Conservation (phyloP, 2,113 vertebrate species). For the Danionella cerebrum region DNA sequence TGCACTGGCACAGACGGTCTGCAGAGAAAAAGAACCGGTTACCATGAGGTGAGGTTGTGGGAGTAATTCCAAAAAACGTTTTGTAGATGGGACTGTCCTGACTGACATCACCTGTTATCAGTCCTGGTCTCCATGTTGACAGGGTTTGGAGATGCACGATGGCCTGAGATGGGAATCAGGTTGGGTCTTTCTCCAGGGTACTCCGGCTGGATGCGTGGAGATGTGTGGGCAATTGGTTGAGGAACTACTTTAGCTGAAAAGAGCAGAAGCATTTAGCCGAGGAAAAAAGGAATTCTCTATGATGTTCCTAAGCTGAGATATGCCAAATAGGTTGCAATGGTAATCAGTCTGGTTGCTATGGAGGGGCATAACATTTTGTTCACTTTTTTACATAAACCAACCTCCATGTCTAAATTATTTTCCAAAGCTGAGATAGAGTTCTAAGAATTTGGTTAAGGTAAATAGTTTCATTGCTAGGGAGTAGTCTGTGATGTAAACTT, state of each 20-base stretch:
- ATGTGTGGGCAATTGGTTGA: slow-evolving; percentile 91
- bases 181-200: slow-evolving; percentile 85
- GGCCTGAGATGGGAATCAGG: slow-evolving; percentile 87
- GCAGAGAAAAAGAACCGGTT: background rate
- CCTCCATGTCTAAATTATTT: no score
- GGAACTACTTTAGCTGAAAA: slow-evolving; percentile 92
- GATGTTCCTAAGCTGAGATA: no score
- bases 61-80: no score
- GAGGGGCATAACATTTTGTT: no score
- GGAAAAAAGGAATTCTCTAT: background rate
- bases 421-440: no score
- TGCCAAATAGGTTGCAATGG: no score
- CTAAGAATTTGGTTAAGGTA: no score
- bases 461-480: no score
- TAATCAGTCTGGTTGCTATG: no score
- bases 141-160: slow-evolving; percentile 89
- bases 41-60: background rate
- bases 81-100: no score
- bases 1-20: slow-evolving; percentile 90
- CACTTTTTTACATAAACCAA: no score
- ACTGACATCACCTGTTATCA: slow-evolving; percentile 92
- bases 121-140: slow-evolving; percentile 92
- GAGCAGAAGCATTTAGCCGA: background rate
- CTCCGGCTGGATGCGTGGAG: slow-evolving; percentile 89
- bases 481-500: no score